Base-by-base conservation (phyloP, 2,797 vertebrate genomes). In the Neopelma chrysocephalum region DNA sequence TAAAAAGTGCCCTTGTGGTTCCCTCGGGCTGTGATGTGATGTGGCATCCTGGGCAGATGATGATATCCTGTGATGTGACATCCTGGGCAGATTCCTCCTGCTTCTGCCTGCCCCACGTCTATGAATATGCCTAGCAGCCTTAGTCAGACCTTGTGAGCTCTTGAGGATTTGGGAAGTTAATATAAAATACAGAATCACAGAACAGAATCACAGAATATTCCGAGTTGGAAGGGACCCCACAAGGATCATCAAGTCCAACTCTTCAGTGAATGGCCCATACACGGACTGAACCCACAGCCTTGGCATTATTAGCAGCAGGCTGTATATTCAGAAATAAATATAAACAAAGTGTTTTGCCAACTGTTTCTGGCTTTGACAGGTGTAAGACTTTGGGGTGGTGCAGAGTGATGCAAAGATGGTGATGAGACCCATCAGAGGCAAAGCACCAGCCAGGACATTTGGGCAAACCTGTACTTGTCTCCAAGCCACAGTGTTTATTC, bases 11-110 rank as follows among this genome's bases (percentile, higher is more conserved):
- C 29, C 53, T n/a, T 38, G 76, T 57, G 89, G 69, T 27, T 69
- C 42, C 54, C 25, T 10, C 51, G 3, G 3, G 65, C 65, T 76
- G 57, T 5, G 92, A 69, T 87, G 89, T 19, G 81, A 96, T 53
- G 51, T 53, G 51, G 51, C 61, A 86, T 86, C 94, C 95, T 65
- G 92, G 21, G 66, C 79, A 91, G 32, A 83, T 81, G 51, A 19
- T 31, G 51, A 53, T 31, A 53, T 53, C 51, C 61, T 76, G 57
- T 5, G 89, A 66, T 40, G 58, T 27, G 58, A 29, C 58, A 87
- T 82, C 84, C 92, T 73, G 93, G 20, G 60, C 70, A 93, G n/a
- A 82, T 82, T 62, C 66, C 64, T 61, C 45, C 82, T 93, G 50
- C 25, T 69, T 13, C 82, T 53, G 38, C 36, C 12, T 50, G 75